phyloP scores from a whole-genome alignment of 1,140 invertebrate genomes.

The Bombus confusus region DNA sequence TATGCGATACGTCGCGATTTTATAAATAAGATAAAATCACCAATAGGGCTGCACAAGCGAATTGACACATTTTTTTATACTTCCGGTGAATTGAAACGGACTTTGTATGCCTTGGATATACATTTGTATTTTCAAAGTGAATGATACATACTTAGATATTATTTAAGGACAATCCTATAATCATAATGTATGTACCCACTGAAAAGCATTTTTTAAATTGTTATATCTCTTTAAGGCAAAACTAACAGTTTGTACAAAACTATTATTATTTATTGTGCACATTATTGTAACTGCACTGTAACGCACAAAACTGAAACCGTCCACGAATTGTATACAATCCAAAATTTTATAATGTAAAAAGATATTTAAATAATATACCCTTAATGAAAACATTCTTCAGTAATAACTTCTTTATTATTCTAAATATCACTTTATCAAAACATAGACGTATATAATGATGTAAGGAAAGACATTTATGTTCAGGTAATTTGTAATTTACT shows the following conservation, averaged over 20 bases:
- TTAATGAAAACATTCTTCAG: neutral
- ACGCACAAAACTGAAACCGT: neutral
- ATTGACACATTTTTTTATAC: conserved; percentile 47
- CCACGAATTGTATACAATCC: conserved; percentile 28
- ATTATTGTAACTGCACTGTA: conserved; percentile 14
- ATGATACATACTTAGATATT: conserved; percentile 4
- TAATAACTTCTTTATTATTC: conserved; percentile 35
- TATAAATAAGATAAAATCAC: conserved; percentile 59
- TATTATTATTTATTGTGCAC: conserved; percentile 23
- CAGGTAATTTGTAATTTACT: conserved; percentile 9
- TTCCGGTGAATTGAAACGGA: conserved; percentile 19
- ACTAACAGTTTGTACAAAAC: conserved; percentile 8
- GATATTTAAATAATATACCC: conserved; percentile 16
- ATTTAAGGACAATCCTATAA: conserved; percentile 37
- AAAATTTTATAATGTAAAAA: conserved; percentile 38
- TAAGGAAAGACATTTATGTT: neutral
- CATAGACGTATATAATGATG: neutral
- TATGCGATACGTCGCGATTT: conserved; percentile 76
- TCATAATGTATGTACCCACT: neutral
- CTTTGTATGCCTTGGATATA: conserved; percentile 4
- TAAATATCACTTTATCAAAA: conserved; percentile 1
- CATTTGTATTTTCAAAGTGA: neutral
- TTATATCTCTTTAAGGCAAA: neutral
- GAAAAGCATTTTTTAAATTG: conserved; percentile 7
- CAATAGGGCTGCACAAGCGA: neutral